Evolutionary conservation across 2,113 vertebrate species (phyloP), one percentile per base, ranked within the genome.

Genomic region (Xenus cinereus): DNA sequence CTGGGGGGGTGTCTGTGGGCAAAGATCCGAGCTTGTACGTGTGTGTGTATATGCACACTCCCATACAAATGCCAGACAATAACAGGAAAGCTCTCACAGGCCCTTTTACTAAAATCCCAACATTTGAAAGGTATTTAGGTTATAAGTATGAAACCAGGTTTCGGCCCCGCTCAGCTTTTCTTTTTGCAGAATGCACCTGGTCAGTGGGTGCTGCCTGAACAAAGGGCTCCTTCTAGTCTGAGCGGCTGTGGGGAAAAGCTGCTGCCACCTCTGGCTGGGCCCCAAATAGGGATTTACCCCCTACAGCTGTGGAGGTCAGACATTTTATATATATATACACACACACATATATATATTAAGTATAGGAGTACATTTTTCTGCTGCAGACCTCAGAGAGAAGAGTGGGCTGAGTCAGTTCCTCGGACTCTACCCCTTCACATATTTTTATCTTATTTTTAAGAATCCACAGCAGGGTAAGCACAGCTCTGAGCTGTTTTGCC

Each of bases 1-100:
- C 48, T n/a, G 1, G 4, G 27, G 26, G 33, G 18, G 1, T 7
- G 68, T 76, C 56, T 17, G 0, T 12, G 35, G 17, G 48, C 54
- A 91, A 32, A 78, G 45, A 48, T 35, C 66, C 30, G 78, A 85
- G 57, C 20, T 57, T 77, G 13, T 41, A 32, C 1, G 28, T 1
- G 1, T 48, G 19, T 7, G 6, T 27, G 22, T 4, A 0, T 18
- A 9, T 1, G 10, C 17, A 53, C n/a, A 8, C 24, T 69, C 83
- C 8, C 30, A 30, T 26, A 28, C 28, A 12, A 6, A n/a, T 22
- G 59, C 41, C 12, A 6, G 46, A 14, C n/a, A 54, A 0, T 33
- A 60, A 41, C 35, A 8, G 3, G 5, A 81, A 84, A 91, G 33
- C 41, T 76, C 46, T 71, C 69, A 39, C 53, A 64, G 39, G 48